Conservation (phyloP, 2,888 invertebrate genomes). For the Blastobasis lacticolella region DNA sequence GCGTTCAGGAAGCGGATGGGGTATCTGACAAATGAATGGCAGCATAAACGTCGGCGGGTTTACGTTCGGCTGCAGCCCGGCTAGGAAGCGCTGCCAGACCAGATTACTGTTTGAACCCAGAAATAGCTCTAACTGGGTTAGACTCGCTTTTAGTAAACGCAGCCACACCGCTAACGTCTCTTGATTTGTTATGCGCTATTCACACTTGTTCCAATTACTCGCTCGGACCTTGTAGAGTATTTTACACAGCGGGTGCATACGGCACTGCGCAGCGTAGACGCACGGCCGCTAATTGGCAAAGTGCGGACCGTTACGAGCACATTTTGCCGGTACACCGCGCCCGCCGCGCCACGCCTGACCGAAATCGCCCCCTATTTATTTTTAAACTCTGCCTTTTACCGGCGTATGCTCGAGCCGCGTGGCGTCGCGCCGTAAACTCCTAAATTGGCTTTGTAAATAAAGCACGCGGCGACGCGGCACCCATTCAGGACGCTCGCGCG, state of each 20-base stretch:
- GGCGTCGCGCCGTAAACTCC: not conserved
- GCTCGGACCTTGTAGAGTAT: not conserved
- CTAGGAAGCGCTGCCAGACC: no score
- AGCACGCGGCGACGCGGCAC: not conserved
- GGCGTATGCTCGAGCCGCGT: not conserved
- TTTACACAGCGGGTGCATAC: no score
- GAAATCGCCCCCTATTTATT: slow-evolving; percentile 29
- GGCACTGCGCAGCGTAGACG: no score
- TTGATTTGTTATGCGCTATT: not conserved
- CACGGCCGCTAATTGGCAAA: slow-evolving; percentile 27
- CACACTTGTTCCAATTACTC: not conserved
- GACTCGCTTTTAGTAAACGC: no score
- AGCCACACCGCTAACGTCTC: no score
- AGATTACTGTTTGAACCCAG: no score
- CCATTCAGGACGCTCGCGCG: slow-evolving; percentile 1
- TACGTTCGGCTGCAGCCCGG: no score
- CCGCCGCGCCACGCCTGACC: slow-evolving; percentile 19
- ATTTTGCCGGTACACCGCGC: slow-evolving; percentile 20
- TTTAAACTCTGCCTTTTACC: slow-evolving; percentile 27
- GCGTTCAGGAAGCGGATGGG: slow-evolving; percentile 8
- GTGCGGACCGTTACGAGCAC: slow-evolving; percentile 30
- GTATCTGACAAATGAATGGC: slow-evolving; percentile 9
- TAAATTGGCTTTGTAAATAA: slow-evolving; percentile 1
- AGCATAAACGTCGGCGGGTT: slow-evolving; percentile 2
- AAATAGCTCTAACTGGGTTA: no score